Percentiles rank a stretch among this genome's conserved stretches.
phyloP scores from a whole-genome alignment of 2,888 invertebrate species.

The Phyllotreta cruciferae region DNA sequence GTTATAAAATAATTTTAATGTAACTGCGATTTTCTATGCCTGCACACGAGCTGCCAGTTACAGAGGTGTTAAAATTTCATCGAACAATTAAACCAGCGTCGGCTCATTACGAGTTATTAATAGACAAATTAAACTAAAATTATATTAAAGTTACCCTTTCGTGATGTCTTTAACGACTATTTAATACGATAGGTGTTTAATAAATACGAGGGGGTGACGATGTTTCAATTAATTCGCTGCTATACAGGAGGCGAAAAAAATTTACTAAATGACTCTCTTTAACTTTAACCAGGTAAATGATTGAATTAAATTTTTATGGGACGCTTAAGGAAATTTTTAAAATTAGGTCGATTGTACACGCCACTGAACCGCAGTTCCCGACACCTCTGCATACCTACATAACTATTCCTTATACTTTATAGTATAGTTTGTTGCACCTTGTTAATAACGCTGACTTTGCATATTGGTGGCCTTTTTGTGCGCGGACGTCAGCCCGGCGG shows the following conservation, averaged over 20 bases:
- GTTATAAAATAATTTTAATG: slow-evolving; percentile 18
- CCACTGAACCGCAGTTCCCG: slow-evolving; percentile 30
- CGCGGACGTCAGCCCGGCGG: slow-evolving; percentile 43
- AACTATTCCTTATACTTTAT: slow-evolving; percentile 38
- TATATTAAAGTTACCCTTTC: not conserved
- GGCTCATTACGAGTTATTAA: not conserved
- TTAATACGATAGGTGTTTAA: no score
- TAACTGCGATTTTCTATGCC: slow-evolving; percentile 18
- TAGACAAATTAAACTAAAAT: not conserved
- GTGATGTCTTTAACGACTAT: no score
- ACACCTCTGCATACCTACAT: slow-evolving; percentile 42
- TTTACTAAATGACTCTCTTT: no score
- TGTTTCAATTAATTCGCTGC: no score
- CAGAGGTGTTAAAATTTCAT: slow-evolving; percentile 16
- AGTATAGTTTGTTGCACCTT: slow-evolving; percentile 57
- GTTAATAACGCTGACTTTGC: slow-evolving; percentile 61
- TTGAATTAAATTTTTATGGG: no score
- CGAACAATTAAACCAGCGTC: slow-evolving; percentile 2
- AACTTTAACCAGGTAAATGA: no score
- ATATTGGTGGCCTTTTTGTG: slow-evolving; percentile 56
- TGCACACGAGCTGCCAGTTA: slow-evolving; percentile 3
- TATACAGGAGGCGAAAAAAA: no score
- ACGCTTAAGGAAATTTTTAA: no score
- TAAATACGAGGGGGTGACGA: no score
- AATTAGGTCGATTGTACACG: not conserved